These are phyloP conservation scores for Eurytoma californica DNA, from an alignment of 2,888 invertebrate species.

Conservation along the genomic window DNA sequence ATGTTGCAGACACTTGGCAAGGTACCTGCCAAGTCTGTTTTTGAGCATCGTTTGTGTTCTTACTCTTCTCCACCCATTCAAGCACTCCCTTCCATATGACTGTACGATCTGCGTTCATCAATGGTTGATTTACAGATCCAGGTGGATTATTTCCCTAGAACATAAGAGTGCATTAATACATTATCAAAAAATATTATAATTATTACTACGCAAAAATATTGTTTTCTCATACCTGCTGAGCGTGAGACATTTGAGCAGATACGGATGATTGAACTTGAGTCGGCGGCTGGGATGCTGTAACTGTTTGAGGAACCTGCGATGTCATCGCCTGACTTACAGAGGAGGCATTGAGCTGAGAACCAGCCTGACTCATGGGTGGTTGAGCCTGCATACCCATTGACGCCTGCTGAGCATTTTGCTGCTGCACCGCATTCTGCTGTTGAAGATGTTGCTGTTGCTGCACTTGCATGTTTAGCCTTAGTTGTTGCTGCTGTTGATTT, in stretches of 20 bases:
- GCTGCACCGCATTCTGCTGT: constrained; percentile 65
- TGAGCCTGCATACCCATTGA: constrained; percentile 71
- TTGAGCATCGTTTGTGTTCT: constrained; percentile 84
- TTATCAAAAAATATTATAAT: constrained; percentile 1
- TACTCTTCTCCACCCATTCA: constrained; percentile 95
- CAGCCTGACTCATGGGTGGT: constrained; percentile 65
- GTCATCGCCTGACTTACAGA: constrained; percentile 69
- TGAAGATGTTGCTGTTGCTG: constrained; percentile 70
- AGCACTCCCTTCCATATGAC: constrained; percentile 88
- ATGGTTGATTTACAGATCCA: constrained; percentile 70
- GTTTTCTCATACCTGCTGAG: constrained; percentile 62
- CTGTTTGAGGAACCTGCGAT: constrained; percentile 71
- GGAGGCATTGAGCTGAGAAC: constrained; percentile 68
- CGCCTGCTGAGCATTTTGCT: constrained; percentile 70
- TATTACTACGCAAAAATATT: neutral
- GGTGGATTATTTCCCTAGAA: constrained; percentile 64
- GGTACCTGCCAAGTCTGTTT: constrained; percentile 85
- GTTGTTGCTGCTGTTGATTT: constrained; percentile 67
- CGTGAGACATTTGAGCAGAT: constrained; percentile 66
- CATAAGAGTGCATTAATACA: neutral
- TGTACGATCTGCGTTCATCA: constrained; percentile 76
- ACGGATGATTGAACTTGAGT: constrained; percentile 65
- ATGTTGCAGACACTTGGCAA: constrained; percentile 84
- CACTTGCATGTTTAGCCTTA: constrained; percentile 64
- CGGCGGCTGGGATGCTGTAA: constrained; percentile 67